Base-by-base conservation (phyloP, 2,888 invertebrate genomes). In the Plagodis dolabraria region DNA sequence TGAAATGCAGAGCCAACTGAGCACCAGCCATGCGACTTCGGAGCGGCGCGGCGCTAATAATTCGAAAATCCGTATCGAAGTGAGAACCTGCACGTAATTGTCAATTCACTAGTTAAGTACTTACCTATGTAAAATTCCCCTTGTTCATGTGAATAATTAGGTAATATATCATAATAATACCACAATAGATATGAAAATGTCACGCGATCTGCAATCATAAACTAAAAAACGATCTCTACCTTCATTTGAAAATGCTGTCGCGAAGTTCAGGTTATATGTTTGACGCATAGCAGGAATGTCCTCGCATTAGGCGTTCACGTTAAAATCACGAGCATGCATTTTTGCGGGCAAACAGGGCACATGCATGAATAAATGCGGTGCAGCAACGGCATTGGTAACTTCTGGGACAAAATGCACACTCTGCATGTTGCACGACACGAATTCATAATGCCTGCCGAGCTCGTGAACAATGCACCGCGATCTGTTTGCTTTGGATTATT, bases 241-340 rank as follows among this genome's bases (percentile, higher is more conserved):
- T 22, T 22, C 22, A 22, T 22, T 22, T 22, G 2, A 22, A 22
- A 22, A 22, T 38, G 5, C 6, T 48, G n/a, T 46, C 47, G 36
- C 53, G 38, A 53, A n/a, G n/a, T n/a, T n/a, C n/a, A n/a, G n/a
- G n/a, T n/a, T 49, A 54, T 48, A 60, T 52, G 48, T 56, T 36
- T 46, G 33, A 45, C 11, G 46, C 33, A 42, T 36, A 56, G 47
- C 43, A 53, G 45, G 52, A 49, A 46, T 49, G 35, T 12, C n/a
- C 33, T 48, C 33, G 45, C 56, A 56, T 60, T 53, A 53, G 56
- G 38, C 46, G 45, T 46, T 56, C 42, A 48, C 42, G 56, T 46
- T 62, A 54, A 62, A 52, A 62, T 54, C 62, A 54, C 57, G 57
- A 57, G 57, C 51, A 58, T 62, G 57, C 62, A 62, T 62, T 62